Evolutionary conservation across 2,888 invertebrate genomes (phyloP), one percentile per base, ranked within the genome.

Genomic region (Brenthis hecate): DNA sequence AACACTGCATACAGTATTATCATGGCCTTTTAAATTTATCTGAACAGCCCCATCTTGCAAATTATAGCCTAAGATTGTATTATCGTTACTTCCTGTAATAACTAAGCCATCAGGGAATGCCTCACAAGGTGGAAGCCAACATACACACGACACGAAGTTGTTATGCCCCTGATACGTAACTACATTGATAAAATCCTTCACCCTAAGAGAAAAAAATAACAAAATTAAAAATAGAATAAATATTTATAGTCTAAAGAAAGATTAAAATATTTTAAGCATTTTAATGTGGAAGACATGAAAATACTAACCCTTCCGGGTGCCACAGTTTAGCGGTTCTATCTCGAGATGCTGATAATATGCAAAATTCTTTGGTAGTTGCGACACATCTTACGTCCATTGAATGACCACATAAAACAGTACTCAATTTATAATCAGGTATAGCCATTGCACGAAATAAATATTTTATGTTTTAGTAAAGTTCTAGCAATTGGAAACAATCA

Each of bases 1-100:
- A 4, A 94, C 89, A 83, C 89, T 89, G 73, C 94, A 94, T 84
- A 97, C 96, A 58, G 95, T 95, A 84, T 96, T 95, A 74, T 95
- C 94, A 83, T 98, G 98, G 0, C 97, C 97, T 77, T 95, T 94
- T 6, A 98, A 89, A 48, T 94, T 95, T 60, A 95, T 92, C 48
- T 96, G 89, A 0, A 97, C 95, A 58, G 94, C 89, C 19, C 94
- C 93, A 72, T 96, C 95, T 32, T 96, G 95, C 3, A 96, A 93
- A 73, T 95, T 94, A 84, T 96, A 99, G 8, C 97, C 95, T 76
- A 96, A 94, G 78, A 99, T 97, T 13, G 94, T 94, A 71, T 95
- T 95, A 85, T 99, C 99, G 87, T 98, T 97, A 80, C 98, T 97
- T 19, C 98, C 98, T 5, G 98, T 98, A 65, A 97, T 91, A 65